Percentiles rank a stretch among this genome's conserved stretches.
Conservation (phyloP, 2,888 invertebrate genomes). For the Drosophila tanythrix region DNA sequence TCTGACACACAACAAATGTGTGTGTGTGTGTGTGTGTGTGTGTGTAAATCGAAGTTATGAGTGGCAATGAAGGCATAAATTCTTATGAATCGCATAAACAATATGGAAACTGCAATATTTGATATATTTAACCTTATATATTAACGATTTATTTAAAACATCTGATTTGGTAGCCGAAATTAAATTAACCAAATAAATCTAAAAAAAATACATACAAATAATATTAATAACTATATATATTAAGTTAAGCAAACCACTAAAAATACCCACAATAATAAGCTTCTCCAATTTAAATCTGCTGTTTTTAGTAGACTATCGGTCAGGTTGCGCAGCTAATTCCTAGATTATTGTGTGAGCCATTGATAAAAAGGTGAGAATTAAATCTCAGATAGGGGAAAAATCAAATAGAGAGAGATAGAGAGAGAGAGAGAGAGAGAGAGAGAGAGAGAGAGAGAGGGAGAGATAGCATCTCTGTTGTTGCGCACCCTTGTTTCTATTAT, state of each 20-base stretch:
- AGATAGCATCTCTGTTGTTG: not conserved
- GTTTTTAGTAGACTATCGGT: not conserved
- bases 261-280: not conserved
- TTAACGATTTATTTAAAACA: not conserved
- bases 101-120: not conserved
- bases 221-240: not conserved
- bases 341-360: not conserved
- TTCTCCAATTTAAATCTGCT: not conserved
- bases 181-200: not conserved
- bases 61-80: not conserved
- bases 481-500: not conserved
- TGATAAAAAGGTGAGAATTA: not conserved
- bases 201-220: not conserved
- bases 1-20: slow-evolving; percentile 3
- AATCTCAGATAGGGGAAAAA: slow-evolving; percentile 1
- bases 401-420: not conserved
- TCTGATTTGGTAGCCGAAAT: fast-evolving
- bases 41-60: not conserved
- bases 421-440: not conserved
- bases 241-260: not conserved
- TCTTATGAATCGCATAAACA: not conserved
- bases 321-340: slow-evolving; percentile 5
- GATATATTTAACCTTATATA: not conserved
- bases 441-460: not conserved
- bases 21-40: not conserved